phyloP scores from a whole-genome alignment of 2,113 vertebrate genomes.

The Pedetes capensis region DNA sequence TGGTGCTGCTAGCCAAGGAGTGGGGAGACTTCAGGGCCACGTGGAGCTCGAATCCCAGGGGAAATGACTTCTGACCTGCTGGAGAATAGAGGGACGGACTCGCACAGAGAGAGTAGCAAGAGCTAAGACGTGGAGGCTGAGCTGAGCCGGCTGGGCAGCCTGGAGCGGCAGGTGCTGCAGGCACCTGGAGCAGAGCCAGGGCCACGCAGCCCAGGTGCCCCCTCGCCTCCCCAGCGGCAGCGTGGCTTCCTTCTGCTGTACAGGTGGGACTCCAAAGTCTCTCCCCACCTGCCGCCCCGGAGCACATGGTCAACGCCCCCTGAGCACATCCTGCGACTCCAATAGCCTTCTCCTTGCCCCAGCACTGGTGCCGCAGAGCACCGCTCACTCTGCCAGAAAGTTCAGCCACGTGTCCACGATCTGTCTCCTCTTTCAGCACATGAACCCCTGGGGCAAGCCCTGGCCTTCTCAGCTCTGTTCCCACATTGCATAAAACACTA shows the following conservation, averaged over 20 bases:
- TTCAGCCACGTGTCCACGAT: fast-evolving
- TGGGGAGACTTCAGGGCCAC: background rate
- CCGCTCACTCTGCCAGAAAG: background rate
- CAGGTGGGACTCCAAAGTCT: fast-evolving
- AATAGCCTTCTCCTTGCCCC: too few species aligned
- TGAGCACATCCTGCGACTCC: fast-evolving
- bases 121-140: fast-evolving
- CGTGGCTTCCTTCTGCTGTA: too few species aligned
- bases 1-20: fast-evolving
- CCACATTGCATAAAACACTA: fast-evolving
- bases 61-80: fast-evolving
- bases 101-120: background rate
- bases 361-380: background rate
- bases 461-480: background rate
- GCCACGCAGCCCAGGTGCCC: too few species aligned
- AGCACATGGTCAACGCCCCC: background rate
- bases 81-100: background rate
- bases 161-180: background rate
- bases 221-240: fast-evolving
- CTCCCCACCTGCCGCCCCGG: background rate
- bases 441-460: fast-evolving
- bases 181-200: background rate
- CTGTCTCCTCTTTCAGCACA: background rate
- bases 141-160: background rate
- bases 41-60: background rate